Percentiles rank a stretch among this genome's conserved stretches.
These are phyloP conservation scores for Chrysocyon brachyurus DNA, from an alignment of 2,797 vertebrate species.

Conservation along the genomic window DNA sequence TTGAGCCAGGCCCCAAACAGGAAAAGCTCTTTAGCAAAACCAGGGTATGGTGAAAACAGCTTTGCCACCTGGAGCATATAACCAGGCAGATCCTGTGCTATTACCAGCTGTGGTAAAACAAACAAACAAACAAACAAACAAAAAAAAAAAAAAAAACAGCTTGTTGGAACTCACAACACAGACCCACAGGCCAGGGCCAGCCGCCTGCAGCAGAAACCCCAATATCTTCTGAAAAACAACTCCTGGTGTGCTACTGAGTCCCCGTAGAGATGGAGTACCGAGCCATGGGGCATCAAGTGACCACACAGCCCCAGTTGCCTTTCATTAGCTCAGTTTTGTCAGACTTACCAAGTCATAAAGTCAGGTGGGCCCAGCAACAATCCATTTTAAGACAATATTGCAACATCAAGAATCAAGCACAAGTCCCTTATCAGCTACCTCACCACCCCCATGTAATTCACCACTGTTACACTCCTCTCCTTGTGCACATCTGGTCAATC, in stretches of 20 bases:
- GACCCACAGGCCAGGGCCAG: neutral
- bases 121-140: too few species aligned
- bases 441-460: neutral
- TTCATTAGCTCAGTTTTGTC: neutral
- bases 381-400: neutral
- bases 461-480: rapidly evolving
- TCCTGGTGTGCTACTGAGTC: rapidly evolving
- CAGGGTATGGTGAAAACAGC: neutral
- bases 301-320: neutral
- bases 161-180: neutral
- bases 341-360: neutral
- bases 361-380: neutral
- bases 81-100: neutral
- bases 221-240: neutral
- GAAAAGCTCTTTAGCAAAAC: neutral
- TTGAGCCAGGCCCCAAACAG: neutral
- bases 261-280: neutral
- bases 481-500: neutral
- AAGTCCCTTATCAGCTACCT: neutral
- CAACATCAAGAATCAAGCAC: neutral
- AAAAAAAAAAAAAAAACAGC: neutral
- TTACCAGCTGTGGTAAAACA: neutral
- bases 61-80: neutral
- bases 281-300: neutral
- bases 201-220: neutral